phyloP scores from a whole-genome alignment of 2,797 vertebrate species.

The Macrochelys suwanniensis region DNA sequence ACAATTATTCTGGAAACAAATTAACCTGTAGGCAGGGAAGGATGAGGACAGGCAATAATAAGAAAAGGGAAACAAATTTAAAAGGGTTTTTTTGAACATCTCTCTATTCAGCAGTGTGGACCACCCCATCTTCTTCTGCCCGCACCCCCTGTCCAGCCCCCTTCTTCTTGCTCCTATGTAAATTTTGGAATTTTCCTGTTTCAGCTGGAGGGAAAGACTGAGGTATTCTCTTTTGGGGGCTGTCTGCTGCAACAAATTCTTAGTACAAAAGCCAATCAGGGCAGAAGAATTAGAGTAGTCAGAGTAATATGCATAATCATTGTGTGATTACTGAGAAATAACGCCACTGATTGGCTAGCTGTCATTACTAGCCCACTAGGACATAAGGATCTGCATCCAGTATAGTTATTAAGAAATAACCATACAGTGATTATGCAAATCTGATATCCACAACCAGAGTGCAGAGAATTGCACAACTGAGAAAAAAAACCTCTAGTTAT shows the following conservation, averaged over 20 bases:
- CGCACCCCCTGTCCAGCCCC: too few relatives aligned
- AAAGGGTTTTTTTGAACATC: neutral
- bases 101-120: neutral
- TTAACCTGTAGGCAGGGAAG: neutral
- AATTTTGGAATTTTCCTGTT: neutral
- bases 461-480: neutral
- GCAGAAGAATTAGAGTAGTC: neutral
- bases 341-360: neutral
- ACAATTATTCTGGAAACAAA: neutral
- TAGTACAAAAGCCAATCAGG: constrained; percentile 1
- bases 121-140: neutral
- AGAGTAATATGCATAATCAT: neutral
- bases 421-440: constrained; percentile 26
- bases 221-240: neutral
- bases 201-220: neutral
- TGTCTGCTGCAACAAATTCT: neutral
- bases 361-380: neutral
- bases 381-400: neutral
- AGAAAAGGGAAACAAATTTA: neutral
- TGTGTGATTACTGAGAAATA: neutral
- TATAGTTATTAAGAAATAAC: constrained; percentile 2
- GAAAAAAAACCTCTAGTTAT: neutral
- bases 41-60: neutral
- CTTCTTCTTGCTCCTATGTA: neutral
- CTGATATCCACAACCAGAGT: neutral